Evolutionary conservation across 2,888 invertebrate species (phyloP).

Genomic region (Blera fallax): DNA sequence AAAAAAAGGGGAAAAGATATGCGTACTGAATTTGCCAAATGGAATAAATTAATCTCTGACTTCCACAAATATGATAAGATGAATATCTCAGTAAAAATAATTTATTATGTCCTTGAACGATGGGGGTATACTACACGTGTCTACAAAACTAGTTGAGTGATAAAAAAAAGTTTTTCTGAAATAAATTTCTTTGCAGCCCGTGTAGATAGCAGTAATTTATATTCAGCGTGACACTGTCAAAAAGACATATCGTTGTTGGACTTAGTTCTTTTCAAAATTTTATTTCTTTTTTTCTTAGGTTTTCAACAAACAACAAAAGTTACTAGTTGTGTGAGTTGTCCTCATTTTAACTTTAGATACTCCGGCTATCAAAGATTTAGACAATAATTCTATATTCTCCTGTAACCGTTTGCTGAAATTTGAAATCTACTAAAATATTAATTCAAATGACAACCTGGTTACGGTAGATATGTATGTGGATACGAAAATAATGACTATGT

Average conservation of each 20-base stretch:
- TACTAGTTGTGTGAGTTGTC: no score
- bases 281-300: no score
- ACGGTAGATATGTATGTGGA: no score
- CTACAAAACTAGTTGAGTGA: background rate
- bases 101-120: background rate
- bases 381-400: no score
- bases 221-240: background rate
- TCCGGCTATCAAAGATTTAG: no score
- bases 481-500: no score
- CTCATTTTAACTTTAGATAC: no score
- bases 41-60: background rate
- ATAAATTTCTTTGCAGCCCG: background rate
- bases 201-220: background rate
- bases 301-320: no score
- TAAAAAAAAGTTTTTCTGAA: background rate
- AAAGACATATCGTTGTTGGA: background rate
- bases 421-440: no score
- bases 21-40: background rate
- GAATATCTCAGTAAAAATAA: background rate
- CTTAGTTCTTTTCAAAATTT: background rate
- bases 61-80: background rate
- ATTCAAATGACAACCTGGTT: no score
- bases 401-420: no score
- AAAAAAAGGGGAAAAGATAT: background rate
- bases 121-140: background rate